Conservation (phyloP, 2,113 vertebrate species). For the Albula glossodonta region DNA sequence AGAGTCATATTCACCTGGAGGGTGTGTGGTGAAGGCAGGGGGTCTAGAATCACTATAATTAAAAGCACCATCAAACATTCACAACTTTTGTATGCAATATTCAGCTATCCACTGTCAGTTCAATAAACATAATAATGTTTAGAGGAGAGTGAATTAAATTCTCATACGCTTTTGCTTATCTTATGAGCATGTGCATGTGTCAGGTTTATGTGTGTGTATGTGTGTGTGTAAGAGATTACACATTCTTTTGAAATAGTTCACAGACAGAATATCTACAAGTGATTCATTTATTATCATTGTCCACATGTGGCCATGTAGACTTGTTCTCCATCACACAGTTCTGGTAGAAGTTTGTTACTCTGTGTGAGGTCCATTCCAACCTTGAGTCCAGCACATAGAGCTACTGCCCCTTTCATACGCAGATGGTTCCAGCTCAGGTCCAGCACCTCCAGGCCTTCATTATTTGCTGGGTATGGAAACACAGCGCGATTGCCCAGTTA, state of each 20-base stretch:
- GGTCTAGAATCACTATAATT: no score
- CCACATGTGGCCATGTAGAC: neutral
- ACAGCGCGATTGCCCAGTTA: neutral
- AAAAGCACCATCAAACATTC: neutral
- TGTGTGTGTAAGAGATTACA: neutral
- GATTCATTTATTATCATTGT: neutral
- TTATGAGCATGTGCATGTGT: neutral
- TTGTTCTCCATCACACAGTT: neutral
- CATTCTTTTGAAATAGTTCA: neutral
- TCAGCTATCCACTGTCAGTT: neutral
- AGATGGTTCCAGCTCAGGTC: conserved; percentile 90
- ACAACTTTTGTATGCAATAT: neutral
- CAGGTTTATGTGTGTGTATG: neutral
- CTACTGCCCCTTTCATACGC: conserved; percentile 75
- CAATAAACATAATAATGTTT: neutral
- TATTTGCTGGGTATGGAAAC: conserved; percentile 62
- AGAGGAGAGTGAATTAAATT: neutral
- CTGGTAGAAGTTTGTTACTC: neutral
- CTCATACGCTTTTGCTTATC: no score
- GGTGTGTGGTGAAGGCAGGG: neutral
- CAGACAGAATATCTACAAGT: neutral
- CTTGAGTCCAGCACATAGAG: conserved; percentile 81
- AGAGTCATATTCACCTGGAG: conserved; percentile 76
- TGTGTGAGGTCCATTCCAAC: conserved; percentile 51
- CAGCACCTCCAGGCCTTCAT: conserved; percentile 77